Conservation (phyloP, 2,888 invertebrate species). For the Perizoma flavofasciatum region DNA sequence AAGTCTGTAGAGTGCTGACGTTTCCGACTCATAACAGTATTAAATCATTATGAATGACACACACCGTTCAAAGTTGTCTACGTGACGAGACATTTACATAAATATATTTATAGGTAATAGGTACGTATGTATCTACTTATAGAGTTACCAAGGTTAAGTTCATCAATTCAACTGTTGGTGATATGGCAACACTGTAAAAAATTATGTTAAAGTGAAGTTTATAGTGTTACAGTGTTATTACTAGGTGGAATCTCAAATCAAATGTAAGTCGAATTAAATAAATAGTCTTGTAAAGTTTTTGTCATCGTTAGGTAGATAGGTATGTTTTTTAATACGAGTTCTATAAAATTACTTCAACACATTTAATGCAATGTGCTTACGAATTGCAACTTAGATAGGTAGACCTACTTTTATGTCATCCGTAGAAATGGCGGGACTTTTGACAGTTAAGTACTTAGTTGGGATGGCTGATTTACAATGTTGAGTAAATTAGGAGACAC, state of each 20-base stretch:
- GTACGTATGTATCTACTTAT: neutral
- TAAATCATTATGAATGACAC: neutral
- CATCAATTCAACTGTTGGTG: constrained; percentile 21
- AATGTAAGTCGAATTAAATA: constrained; percentile 18
- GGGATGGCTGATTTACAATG: no score
- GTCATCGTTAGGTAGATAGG: no score
- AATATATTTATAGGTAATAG: neutral
- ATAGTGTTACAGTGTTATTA: constrained; percentile 17
- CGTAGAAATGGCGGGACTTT: constrained; percentile 1
- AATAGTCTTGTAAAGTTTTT: no score
- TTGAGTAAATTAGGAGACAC: no score
- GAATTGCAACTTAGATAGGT: constrained; percentile 6
- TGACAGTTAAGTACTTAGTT: neutral
- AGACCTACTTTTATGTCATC: neutral
- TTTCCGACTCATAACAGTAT: constrained; percentile 1
- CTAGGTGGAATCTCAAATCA: neutral
- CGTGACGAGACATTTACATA: neutral
- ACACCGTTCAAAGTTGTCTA: no score
- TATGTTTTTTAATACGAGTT: no score
- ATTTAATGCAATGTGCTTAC: neutral
- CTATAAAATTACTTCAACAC: no score
- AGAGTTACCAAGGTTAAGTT: constrained; percentile 46
- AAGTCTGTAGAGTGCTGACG: constrained; percentile 19
- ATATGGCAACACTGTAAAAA: constrained; percentile 24
- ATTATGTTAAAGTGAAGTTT: constrained; percentile 15